Evolutionary conservation across 2,888 invertebrate genomes (phyloP).

Genomic region (Punctoribates punctum): DNA sequence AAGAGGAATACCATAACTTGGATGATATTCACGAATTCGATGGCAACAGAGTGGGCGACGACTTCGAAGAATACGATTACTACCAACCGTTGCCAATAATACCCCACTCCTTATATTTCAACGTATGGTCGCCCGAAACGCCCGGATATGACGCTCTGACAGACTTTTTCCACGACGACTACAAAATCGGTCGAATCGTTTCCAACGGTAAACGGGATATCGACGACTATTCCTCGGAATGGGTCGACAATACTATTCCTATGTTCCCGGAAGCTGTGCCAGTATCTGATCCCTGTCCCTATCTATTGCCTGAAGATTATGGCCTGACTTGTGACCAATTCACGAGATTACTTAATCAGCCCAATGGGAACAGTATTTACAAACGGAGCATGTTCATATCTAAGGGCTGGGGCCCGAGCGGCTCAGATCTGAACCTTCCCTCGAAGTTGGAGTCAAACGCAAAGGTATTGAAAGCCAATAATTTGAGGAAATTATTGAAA

Average conservation of each 20-base stretch:
- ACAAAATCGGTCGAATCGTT: not conserved
- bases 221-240: not conserved
- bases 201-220: constrained; percentile 28
- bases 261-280: not conserved
- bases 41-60: not conserved
- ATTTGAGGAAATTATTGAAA: not conserved
- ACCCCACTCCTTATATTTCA: constrained; percentile 19
- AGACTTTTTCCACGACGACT: constrained; percentile 28
- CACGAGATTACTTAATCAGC: not conserved
- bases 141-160: constrained; percentile 33
- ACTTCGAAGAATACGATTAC: constrained; percentile 2
- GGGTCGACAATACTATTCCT: not conserved
- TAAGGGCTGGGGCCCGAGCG: constrained; percentile 43
- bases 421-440: constrained; percentile 16
- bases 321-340: constrained; percentile 6
- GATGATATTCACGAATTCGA: not conserved
- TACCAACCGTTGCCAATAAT: constrained; percentile 12
- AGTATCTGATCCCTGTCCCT: not conserved
- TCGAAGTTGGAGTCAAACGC: constrained; percentile 20
- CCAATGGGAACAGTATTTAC: not conserved
- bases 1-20: not conserved
- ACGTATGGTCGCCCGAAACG: constrained; percentile 24
- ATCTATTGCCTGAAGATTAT: not conserved
- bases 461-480: not conserved
- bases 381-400: constrained; percentile 41